A percentile compares a stretch with the other conserved stretches of the same genome.
phyloP scores from a whole-genome alignment of 2,888 invertebrate species.

The Drosophila seclusa region DNA sequence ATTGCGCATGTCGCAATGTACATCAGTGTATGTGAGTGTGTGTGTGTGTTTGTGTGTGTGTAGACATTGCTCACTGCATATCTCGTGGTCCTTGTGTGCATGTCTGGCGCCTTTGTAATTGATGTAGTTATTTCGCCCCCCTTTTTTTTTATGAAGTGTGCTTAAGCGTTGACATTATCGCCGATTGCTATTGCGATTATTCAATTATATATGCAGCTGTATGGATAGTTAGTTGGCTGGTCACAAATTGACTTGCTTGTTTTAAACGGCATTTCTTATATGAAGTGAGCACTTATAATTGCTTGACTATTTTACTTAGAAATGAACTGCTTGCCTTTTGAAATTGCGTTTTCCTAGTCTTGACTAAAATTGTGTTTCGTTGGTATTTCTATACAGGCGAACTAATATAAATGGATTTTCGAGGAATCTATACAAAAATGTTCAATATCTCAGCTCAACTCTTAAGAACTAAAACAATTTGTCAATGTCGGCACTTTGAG shows the following conservation, averaged over 20 bases:
- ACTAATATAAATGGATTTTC: background rate
- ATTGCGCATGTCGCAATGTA: constrained; percentile 51
- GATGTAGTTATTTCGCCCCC: constrained; percentile 45
- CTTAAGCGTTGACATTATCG: constrained; percentile 74
- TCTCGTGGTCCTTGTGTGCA: constrained; percentile 28
- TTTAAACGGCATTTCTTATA: background rate
- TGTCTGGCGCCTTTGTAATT: constrained; percentile 48
- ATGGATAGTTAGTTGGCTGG: background rate
- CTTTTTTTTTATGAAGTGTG: constrained; percentile 60
- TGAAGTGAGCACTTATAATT: background rate
- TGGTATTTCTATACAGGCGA: background rate
- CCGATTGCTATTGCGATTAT: constrained; percentile 59
- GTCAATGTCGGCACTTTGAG: background rate
- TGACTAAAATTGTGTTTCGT: background rate
- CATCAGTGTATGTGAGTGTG: constrained; percentile 14
- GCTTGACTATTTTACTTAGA: background rate
- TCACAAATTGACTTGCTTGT: background rate
- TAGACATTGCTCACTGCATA: constrained; percentile 28
- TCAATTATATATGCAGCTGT: constrained; percentile 49
- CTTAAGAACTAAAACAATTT: background rate
- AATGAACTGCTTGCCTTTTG: background rate
- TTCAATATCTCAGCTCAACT: background rate
- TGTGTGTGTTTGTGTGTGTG: constrained; percentile 32
- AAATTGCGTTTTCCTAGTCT: background rate
- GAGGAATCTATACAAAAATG: background rate